Conservation (phyloP, 2,888 invertebrate species). For the Chrysina gloriosa region DNA sequence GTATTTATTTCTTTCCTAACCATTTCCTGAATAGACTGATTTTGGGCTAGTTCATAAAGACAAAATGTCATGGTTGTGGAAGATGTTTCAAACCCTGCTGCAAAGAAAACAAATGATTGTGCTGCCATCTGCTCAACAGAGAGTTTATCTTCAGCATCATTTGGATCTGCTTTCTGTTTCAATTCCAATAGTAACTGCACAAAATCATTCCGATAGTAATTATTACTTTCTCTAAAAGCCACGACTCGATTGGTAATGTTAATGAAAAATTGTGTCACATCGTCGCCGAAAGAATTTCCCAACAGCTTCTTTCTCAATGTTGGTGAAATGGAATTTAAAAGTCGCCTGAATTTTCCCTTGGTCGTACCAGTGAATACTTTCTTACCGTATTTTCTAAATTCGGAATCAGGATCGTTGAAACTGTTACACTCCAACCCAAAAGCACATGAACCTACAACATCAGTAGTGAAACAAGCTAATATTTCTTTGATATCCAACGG, state of each 20-base stretch:
- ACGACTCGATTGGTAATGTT: too few relatives aligned
- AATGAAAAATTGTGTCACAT: too few relatives aligned
- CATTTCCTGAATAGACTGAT: constrained; percentile 62
- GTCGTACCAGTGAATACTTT: constrained; percentile 45
- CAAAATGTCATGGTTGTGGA: constrained; percentile 60
- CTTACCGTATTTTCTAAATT: constrained; percentile 56
- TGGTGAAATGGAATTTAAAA: too few relatives aligned
- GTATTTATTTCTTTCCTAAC: constrained; percentile 60
- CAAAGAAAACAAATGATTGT: constrained; percentile 62
- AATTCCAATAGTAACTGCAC: not conserved
- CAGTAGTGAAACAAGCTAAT: constrained; percentile 59
- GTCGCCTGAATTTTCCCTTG: too few relatives aligned
- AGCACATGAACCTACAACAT: constrained; percentile 61
- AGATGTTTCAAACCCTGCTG: constrained; percentile 65
- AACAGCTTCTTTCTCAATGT: too few relatives aligned
- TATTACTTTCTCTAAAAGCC: too few relatives aligned
- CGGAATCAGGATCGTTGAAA: constrained; percentile 53
- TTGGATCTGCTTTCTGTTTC: not conserved
- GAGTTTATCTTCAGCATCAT: not conserved
- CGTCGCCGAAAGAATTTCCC: too few relatives aligned
- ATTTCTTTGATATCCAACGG: constrained; percentile 51
- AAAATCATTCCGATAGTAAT: constrained; percentile 3
- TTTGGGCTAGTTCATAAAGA: constrained; percentile 59
- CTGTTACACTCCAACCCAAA: constrained; percentile 61
- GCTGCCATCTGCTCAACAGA: constrained; percentile 50